These are phyloP conservation scores for Akabosia matsudoensis DNA, from an alignment of 1,140 invertebrate species.

Conservation along the genomic window DNA sequence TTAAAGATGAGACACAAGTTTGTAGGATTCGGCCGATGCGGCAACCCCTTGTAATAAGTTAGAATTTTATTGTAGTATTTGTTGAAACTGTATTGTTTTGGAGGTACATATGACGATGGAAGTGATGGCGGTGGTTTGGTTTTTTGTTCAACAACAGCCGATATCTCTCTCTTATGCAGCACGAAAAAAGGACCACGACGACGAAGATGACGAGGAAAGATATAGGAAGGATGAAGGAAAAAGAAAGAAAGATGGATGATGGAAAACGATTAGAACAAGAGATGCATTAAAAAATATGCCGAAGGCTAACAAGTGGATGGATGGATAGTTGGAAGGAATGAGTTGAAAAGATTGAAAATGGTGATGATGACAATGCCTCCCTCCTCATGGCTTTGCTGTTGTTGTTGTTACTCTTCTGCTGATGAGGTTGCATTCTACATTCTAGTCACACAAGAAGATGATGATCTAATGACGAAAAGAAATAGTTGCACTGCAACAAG, in stretches of 20 bases:
- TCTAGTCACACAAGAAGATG: slow-evolving; percentile 14
- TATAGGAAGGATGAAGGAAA: not conserved
- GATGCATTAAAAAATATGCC: slow-evolving; percentile 20
- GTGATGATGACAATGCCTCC: slow-evolving; percentile 16
- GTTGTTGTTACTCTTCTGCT: too few species aligned
- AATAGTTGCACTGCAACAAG: not conserved
- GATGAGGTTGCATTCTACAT: slow-evolving; percentile 19
- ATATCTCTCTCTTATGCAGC: not conserved
- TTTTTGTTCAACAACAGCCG: too few species aligned
- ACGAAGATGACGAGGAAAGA: not conserved
- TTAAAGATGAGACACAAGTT: not conserved
- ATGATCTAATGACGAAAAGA: not conserved
- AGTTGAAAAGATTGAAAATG: slow-evolving; percentile 22
- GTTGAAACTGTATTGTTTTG: not conserved
- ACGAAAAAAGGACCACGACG: not conserved
- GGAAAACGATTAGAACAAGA: slow-evolving; percentile 18
- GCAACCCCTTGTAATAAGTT: too few species aligned
- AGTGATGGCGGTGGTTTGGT: not conserved
- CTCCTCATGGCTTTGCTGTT: not conserved
- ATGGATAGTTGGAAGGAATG: slow-evolving; percentile 18
- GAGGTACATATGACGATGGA: not conserved
- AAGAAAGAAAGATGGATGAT: slow-evolving; percentile 1
- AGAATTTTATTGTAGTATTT: not conserved
- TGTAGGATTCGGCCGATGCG: too few species aligned
- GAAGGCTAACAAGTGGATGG: slow-evolving; percentile 2